Conservation (phyloP, 2,113 vertebrate species). For the Spermophilus dauricus region DNA sequence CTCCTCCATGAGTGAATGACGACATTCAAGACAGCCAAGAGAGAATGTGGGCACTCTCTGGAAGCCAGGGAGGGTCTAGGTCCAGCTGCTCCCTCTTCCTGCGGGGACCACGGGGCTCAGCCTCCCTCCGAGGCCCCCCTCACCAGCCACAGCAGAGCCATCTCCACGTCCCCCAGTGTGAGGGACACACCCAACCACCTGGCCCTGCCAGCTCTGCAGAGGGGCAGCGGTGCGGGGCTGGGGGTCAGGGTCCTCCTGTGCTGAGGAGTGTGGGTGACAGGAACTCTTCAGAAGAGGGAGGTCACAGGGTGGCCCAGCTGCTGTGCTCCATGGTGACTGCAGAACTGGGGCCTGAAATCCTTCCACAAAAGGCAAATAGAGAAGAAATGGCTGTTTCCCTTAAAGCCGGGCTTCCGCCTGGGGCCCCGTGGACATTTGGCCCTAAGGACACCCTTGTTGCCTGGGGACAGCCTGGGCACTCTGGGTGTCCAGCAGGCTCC, state of each 20-base stretch:
- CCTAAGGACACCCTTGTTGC: neutral
- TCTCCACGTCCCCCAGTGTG: neutral
- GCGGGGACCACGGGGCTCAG: neutral
- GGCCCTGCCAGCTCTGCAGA: neutral
- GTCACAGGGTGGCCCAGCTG: neutral
- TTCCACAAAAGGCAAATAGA: accelerated
- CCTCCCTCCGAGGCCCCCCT: accelerated
- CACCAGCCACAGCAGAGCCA: neutral
- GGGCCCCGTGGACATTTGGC: accelerated
- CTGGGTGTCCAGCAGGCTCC: accelerated
- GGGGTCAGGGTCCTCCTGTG: too few species aligned
- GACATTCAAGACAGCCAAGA: slow-evolving; percentile 35
- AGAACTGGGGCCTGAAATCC: neutral
- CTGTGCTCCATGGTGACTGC: neutral
- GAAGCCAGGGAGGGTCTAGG: neutral
- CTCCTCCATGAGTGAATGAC: slow-evolving; percentile 74
- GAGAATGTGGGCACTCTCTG: neutral
- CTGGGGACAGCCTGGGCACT: neutral
- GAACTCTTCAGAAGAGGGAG: neutral
- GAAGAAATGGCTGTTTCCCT: neutral
- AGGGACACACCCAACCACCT: neutral
- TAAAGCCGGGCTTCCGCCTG: too few species aligned
- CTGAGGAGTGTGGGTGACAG: too few species aligned
- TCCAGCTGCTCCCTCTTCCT: neutral
- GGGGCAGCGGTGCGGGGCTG: neutral